Evolutionary conservation across 92 coral and sea anemone genomes (phyloP).

Genomic region (Siderastrea siderea): DNA sequence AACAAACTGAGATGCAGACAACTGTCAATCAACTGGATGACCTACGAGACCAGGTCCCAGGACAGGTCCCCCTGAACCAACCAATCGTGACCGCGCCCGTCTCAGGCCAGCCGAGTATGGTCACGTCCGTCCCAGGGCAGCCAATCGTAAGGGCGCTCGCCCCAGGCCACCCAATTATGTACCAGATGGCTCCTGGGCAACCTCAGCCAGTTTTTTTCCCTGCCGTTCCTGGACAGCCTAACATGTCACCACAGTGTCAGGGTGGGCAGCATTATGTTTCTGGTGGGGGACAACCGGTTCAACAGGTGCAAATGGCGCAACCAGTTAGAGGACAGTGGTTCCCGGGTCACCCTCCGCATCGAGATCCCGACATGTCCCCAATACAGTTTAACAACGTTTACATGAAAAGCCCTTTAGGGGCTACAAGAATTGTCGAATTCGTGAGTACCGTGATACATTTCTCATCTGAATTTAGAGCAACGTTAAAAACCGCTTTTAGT

Average conservation of each 20-base stretch:
- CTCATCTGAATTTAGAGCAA: no score
- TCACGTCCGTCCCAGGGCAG: not conserved
- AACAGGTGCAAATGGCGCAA: not conserved
- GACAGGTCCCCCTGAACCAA: not conserved
- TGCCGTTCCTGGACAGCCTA: not conserved
- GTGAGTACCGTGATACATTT: not conserved
- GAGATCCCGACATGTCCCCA: not conserved
- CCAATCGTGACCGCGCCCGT: not conserved
- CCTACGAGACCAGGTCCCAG: not conserved
- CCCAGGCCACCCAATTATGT: not conserved
- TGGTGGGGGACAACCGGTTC: constrained; percentile 1
- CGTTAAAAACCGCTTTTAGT: no score
- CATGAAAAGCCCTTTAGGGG: not conserved
- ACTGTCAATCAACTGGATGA: no score
- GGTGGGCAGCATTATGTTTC: not conserved
- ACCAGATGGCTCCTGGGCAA: constrained; percentile 20
- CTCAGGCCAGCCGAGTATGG: not conserved
- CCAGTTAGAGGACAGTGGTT: not conserved
- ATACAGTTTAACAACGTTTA: not conserved
- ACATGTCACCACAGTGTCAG: constrained; percentile 16
- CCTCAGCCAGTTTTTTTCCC: constrained; percentile 1
- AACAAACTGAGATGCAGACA: not conserved
- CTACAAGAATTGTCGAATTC: not conserved
- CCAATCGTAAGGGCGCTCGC: not conserved
- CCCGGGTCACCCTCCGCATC: not conserved